These are phyloP conservation scores for Coilia nasus DNA, from an alignment of 2,797 vertebrate genomes.

Conservation along the genomic window DNA sequence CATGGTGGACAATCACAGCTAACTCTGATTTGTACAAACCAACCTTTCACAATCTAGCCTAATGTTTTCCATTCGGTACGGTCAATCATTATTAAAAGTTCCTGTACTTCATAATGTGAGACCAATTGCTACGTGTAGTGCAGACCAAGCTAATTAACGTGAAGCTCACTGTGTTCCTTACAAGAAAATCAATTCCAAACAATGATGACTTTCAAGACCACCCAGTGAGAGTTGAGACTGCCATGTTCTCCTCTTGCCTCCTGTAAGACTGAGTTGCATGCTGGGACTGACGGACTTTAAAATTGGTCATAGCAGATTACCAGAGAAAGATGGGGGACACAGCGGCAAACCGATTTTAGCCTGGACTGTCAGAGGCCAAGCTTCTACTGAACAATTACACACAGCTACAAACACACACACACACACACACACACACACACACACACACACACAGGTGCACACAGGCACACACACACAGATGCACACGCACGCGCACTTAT, in stretches of 20 bases:
- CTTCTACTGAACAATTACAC: not conserved
- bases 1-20: not conserved
- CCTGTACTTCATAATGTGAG: not conserved
- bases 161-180: conserved; percentile 11
- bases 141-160: conserved; percentile 2
- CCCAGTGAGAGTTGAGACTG: conserved; percentile 11
- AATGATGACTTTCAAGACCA: not conserved
- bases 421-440: conserved; percentile 7
- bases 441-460: not conserved
- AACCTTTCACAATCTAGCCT: conserved; percentile 1
- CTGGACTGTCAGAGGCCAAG: not conserved
- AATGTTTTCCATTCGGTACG: conserved; percentile 5
- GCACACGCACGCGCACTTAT: not conserved
- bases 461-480: not conserved
- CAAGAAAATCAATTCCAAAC: not conserved
- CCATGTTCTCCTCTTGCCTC: not conserved
- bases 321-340: not conserved
- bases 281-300: not conserved
- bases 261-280: conserved; percentile 12
- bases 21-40: conserved; percentile 25
- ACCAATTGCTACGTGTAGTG: not conserved
- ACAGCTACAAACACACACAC: not conserved
- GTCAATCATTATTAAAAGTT: conserved; percentile 5
- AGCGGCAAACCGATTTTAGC: not conserved
- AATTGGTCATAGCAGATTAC: conserved; percentile 6